A percentile compares a stretch with the other conserved stretches of the same genome.
phyloP scores from a whole-genome alignment of 2,888 invertebrate species.

The Chouioia cunea region DNA sequence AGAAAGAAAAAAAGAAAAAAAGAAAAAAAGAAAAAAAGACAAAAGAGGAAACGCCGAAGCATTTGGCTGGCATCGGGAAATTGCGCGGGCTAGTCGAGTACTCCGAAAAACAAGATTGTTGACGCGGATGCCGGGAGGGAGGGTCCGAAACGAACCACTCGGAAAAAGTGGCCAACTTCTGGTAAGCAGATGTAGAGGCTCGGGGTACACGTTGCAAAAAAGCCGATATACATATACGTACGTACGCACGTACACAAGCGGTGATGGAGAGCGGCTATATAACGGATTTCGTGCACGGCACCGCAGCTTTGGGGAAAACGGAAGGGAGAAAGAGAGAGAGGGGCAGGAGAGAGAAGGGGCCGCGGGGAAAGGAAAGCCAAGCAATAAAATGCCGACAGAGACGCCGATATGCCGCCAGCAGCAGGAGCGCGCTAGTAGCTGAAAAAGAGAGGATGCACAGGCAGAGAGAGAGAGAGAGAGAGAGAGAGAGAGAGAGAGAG shows the following conservation, averaged over 20 bases:
- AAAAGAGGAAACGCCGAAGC: too few species aligned
- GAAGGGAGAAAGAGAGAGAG: conserved; percentile 26
- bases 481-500: conserved; percentile 28
- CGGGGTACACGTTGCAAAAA: neutral
- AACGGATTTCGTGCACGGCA: conserved; percentile 33
- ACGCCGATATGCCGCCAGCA: neutral
- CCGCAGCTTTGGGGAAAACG: conserved; percentile 33
- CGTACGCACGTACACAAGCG: neutral
- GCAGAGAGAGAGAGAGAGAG: conserved; percentile 34
- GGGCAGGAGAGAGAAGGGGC: conserved; percentile 22
- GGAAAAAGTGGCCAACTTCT: too few species aligned
- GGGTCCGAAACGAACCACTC: too few species aligned
- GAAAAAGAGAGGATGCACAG: conserved; percentile 38
- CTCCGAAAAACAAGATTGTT: too few species aligned
- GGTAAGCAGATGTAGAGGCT: neutral
- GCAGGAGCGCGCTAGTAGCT: conserved; percentile 20
- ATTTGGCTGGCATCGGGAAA: too few species aligned
- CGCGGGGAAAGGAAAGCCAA: conserved; percentile 32
- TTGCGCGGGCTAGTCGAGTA: too few species aligned
- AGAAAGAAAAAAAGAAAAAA: too few species aligned
- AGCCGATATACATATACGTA: neutral
- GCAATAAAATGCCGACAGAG: conserved; percentile 40
- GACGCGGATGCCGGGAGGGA: too few species aligned
- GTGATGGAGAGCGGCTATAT: conserved; percentile 5
- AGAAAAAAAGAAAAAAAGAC: too few species aligned